phyloP scores from a whole-genome alignment of 2,797 vertebrate genomes.

The Neosilurus mollespiculum region DNA sequence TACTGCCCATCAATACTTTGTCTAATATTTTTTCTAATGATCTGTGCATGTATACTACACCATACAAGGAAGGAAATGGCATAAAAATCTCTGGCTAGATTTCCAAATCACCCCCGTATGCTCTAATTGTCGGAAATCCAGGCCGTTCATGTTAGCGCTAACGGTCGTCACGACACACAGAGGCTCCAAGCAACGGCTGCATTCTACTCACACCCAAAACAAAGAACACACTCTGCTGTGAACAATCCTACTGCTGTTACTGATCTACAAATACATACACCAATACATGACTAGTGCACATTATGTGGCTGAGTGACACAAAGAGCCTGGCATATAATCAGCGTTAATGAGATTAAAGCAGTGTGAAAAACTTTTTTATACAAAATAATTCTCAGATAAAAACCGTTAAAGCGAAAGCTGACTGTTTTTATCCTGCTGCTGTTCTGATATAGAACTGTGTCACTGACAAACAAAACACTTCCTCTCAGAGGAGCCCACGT shows the following conservation, averaged over 20 bases:
- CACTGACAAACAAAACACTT: constrained; percentile 67
- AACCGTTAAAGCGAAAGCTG: constrained; percentile 39
- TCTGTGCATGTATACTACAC: background rate
- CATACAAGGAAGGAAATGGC: no score
- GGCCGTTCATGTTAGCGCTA: constrained; percentile 34
- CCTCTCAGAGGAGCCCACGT: constrained; percentile 47
- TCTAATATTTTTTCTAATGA: background rate
- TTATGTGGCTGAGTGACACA: background rate
- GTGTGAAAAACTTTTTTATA: background rate
- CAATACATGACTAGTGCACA: background rate
- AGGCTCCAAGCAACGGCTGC: constrained; percentile 36
- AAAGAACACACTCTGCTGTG: constrained; percentile 44
- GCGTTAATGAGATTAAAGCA: background rate
- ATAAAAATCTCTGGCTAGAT: background rate
- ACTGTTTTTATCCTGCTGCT: constrained; percentile 45
- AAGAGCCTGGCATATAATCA: background rate
- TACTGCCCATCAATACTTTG: background rate
- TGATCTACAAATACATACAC: constrained; percentile 24
- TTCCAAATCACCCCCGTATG: background rate
- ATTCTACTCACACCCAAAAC: constrained; percentile 46
- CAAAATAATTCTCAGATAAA: constrained; percentile 7
- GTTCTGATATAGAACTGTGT: constrained; percentile 59
- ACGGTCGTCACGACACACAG: constrained; percentile 43
- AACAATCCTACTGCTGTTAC: constrained; percentile 43
- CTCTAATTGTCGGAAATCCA: constrained; percentile 34